phyloP scores from a whole-genome alignment of 2,888 invertebrate species.

The Lypha dubia region DNA sequence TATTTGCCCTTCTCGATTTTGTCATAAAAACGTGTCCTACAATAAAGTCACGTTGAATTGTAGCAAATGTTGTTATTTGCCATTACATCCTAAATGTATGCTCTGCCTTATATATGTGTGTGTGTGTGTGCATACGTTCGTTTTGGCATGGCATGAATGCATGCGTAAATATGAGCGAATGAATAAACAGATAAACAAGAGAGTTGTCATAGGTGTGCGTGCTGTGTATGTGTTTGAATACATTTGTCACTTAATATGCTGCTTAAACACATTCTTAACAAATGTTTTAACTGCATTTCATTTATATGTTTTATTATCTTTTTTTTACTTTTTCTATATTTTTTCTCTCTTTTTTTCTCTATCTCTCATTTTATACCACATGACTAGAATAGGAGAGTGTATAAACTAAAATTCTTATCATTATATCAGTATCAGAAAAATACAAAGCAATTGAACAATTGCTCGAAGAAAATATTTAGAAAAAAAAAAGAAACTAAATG shows the following conservation, averaged over 20 bases:
- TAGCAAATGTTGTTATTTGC: conserved; percentile 65
- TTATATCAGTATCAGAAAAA: conserved; percentile 47
- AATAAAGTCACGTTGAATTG: conserved; percentile 66
- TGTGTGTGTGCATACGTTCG: background rate
- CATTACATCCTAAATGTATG: conserved; percentile 65
- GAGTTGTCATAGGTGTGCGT: background rate
- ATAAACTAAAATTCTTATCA: conserved; percentile 53
- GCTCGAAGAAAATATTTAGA: conserved; percentile 46
- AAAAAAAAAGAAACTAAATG: conserved; percentile 20
- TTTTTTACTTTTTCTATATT: too few relatives aligned
- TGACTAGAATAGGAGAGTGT: conserved; percentile 33
- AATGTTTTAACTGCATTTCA: conserved; percentile 72
- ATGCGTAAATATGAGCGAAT: conserved; percentile 36
- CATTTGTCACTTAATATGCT: conserved; percentile 73
- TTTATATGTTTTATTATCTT: conserved; percentile 29
- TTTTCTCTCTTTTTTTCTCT: background rate
- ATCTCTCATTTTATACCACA: conserved; percentile 10
- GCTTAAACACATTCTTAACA: conserved; percentile 72
- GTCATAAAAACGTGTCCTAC: conserved; percentile 59
- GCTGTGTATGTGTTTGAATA: conserved; percentile 27
- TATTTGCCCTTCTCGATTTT: background rate
- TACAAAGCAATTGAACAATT: conserved; percentile 70
- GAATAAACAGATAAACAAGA: background rate
- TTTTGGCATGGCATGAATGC: conserved; percentile 26
- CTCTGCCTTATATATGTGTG: conserved; percentile 11